Evolutionary conservation across 2,888 invertebrate genomes (phyloP), one percentile per base, ranked within the genome.

Genomic region (Thymelicus lineola): DNA sequence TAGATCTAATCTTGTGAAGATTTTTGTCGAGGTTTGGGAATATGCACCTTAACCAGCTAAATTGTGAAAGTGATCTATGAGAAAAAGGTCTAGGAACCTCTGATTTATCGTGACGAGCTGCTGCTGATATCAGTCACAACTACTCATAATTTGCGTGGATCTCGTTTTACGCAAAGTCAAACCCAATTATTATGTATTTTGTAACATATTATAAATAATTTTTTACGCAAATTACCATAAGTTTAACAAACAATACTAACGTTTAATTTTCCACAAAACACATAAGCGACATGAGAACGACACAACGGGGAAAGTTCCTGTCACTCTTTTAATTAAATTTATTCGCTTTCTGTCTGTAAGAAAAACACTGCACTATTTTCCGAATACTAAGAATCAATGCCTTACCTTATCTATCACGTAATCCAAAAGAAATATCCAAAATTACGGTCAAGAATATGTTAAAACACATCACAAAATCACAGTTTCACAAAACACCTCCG

Each of bases 381-480:
- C 2, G 0, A 14, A 17, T 45, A 12, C 50, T 15, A 46, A 28
- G 17, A 62, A 20, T 36, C 7, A 45, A 45, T 45, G 14, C 62
- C 77, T 77, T 68, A 76, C 77, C 77, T 76, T 73, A 73, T 72
- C 61, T 69, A 65, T 71, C 72, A 73, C 75, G 73, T 72, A 76
- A 76, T 78, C 78, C 76, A 71, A 76, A 70, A 73, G 67, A 74
- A 69, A 63, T 58, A 69, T 69, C 68, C 68, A 63, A 58, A 48
- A 15, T 38, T 46, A 5, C 12, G 46, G 20, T 6, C 45, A 57
- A 63, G 35, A 36, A 57, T 55, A 69, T 69, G 48, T 48, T 76
- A 82, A 79, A 82, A 85, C 84, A 87, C 85, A 87, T 83, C 86
- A 90, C 87, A 83, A 83, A 88, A 88, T 88, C 87, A 90, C 89